Conservation (phyloP, 2,888 invertebrate genomes). For the Eristalinus sepulchralis region DNA sequence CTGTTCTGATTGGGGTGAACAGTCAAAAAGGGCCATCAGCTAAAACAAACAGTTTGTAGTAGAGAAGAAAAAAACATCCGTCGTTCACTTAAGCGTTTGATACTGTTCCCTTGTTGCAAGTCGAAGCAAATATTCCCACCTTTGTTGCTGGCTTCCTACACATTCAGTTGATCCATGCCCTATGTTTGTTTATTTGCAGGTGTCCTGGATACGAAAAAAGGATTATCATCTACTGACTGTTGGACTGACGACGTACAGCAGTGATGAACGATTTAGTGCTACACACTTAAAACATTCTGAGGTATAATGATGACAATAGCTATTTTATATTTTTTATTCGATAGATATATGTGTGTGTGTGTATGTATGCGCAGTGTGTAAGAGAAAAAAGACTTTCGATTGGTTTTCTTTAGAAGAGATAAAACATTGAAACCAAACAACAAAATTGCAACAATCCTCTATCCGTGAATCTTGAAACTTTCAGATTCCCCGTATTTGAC, state of each 20-base stretch:
- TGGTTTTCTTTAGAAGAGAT: too few relatives aligned
- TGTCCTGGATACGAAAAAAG: conserved; percentile 92
- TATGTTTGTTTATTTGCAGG: conserved; percentile 82
- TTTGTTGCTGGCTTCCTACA: not conserved
- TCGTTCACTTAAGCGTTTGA: not conserved
- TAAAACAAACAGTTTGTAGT: not conserved
- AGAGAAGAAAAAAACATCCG: not conserved
- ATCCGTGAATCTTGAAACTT: too few relatives aligned
- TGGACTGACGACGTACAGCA: conserved; percentile 92
- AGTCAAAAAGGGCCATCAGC: not conserved
- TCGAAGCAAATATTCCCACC: not conserved
- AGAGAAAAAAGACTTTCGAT: too few relatives aligned
- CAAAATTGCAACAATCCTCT: too few relatives aligned
- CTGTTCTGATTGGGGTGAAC: not conserved
- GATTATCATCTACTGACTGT: conserved; percentile 93
- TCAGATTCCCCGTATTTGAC: too few relatives aligned
- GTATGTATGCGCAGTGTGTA: too few relatives aligned
- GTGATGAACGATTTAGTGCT: conserved; percentile 93
- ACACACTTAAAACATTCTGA: conserved; percentile 93
- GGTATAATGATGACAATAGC: conserved; percentile 78
- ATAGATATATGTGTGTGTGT: too few relatives aligned
- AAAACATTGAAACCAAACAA: too few relatives aligned
- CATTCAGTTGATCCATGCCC: conserved; percentile 7
- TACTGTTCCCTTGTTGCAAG: not conserved
- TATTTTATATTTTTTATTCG: too few relatives aligned